Percentiles rank a stretch among this genome's conserved stretches.
These are phyloP conservation scores for Watsonalla binaria DNA, from an alignment of 2,888 invertebrate genomes.

Conservation along the genomic window DNA sequence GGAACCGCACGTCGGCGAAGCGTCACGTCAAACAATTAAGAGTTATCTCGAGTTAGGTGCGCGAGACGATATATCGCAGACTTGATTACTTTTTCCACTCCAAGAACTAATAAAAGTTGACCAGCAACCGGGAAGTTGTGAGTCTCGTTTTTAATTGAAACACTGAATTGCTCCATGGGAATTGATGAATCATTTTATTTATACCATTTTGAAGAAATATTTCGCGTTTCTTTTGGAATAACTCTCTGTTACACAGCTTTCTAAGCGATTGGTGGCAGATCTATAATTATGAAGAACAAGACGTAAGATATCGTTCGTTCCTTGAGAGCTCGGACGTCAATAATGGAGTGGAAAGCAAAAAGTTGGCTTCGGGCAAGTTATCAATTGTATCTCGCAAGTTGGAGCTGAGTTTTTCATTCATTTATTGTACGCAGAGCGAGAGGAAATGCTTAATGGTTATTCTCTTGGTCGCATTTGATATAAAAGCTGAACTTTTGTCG, in stretches of 20 bases:
- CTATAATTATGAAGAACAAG: constrained; percentile 19
- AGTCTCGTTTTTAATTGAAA: constrained; percentile 62
- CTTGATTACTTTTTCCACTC: constrained; percentile 70
- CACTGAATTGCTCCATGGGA: constrained; percentile 18
- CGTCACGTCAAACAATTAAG: constrained; percentile 64
- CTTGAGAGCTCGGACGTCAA: constrained; percentile 48
- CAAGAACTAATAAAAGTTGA: constrained; percentile 69
- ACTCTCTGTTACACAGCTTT: neutral
- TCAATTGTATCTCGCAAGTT: constrained; percentile 67
- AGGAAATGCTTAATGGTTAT: constrained; percentile 67
- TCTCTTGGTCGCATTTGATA: constrained; percentile 53
- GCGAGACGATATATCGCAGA: constrained; percentile 55
- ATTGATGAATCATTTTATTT: constrained; percentile 11
- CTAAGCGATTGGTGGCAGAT: neutral
- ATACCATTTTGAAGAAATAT: neutral
- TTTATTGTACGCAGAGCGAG: constrained; percentile 61
- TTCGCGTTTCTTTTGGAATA: neutral
- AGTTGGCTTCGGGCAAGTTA: constrained; percentile 63
- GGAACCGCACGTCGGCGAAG: constrained; percentile 26
- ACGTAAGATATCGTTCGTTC: constrained; percentile 41
- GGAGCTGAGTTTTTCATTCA: constrained; percentile 59
- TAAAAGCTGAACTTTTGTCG: constrained; percentile 54
- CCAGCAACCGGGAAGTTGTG: constrained; percentile 53
- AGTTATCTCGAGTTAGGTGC: constrained; percentile 53
- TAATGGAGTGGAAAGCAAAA: constrained; percentile 61